Base-by-base conservation (phyloP, 2,797 vertebrate species). In the Danio aesculapii region DNA sequence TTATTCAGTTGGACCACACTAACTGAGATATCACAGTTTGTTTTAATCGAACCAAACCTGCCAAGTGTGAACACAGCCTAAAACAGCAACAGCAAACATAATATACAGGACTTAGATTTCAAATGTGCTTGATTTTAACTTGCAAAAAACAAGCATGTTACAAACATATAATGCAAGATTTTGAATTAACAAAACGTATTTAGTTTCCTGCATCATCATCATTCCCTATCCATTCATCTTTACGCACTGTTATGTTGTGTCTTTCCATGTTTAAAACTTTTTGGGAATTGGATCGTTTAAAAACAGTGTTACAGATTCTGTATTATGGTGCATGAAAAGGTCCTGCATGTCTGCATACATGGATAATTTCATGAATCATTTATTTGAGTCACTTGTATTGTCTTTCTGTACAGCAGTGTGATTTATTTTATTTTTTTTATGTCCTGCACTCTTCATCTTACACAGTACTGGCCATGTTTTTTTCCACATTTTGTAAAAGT, bases 321-420 rank as follows among this genome's bases (percentile, higher is more conserved):
- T 63, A 52, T 44, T 57, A 80, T 69, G 77, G 68, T 39, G 77
- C 84, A 83, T 85, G 81, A 61, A 64, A 75, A 73, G 57, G 57
- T 13, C 11, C n/a, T 55, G 66, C 52, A 64, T 74, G 57, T 10
- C 3, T 82, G 46, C 50, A 53, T 41, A 6, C 13, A 79, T 47
- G 74, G 70, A 83, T 74, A 16, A 30, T 7, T 75, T 49, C 3
- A 49, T 49, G 5, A 49, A 49, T 8, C 47, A 49, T 49, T 30
- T 30, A 30, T 30, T 30, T 30, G 30, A 3, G 13, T 61, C 5
- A 49, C 52, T 61, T 66, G 44, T 75, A 19, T 59, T 47, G 58
- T 17, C 46, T 58, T 2, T 53, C 43, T 50, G 47, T 58, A 52
- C 44, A 30, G 66, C 17, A 49, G 21, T 53, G 14, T 64, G 17